A percentile compares a stretch with the other conserved stretches of the same genome.
Evolutionary conservation across 2,888 invertebrate genomes (phyloP).

Genomic region (Melanostoma mellinum): DNA sequence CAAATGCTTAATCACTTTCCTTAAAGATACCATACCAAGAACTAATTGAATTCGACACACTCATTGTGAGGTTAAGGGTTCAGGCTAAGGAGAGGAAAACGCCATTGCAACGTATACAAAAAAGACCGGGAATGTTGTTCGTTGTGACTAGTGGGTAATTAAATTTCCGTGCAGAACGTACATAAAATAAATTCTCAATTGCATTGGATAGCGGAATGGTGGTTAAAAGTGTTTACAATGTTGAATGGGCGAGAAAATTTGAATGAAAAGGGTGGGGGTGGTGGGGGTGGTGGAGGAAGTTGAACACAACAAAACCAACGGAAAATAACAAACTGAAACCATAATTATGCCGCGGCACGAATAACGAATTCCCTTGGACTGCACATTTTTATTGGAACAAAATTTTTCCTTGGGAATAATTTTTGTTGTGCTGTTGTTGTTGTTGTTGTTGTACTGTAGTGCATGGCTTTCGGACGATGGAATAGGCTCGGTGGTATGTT

Average conservation of each 20-base stretch:
- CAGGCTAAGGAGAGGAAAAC: not conserved
- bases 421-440: too few relatives aligned
- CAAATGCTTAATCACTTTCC: conserved; percentile 56
- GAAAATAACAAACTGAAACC: conserved; percentile 12
- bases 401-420: not conserved
- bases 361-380: conserved; percentile 8
- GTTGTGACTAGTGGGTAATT: not conserved
- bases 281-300: too few relatives aligned
- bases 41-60: conserved; percentile 60
- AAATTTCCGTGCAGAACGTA: conserved; percentile 3
- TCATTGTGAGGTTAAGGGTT: not conserved
- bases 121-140: not conserved
- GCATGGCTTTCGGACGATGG: too few relatives aligned
- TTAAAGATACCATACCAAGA: conserved; percentile 41
- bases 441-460: too few relatives aligned
- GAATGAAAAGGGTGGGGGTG: too few relatives aligned
- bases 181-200: not conserved
- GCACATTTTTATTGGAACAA: conserved; percentile 1
- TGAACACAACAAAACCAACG: too few relatives aligned
- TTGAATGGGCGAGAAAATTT: not conserved
- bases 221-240: not conserved
- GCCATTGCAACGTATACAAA: not conserved
- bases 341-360: conserved; percentile 52
- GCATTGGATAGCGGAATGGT: not conserved
- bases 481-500: not conserved